Evolutionary conservation across 1,140 invertebrate species (phyloP).

Genomic region (Lepeophtheirus salmonis): DNA sequence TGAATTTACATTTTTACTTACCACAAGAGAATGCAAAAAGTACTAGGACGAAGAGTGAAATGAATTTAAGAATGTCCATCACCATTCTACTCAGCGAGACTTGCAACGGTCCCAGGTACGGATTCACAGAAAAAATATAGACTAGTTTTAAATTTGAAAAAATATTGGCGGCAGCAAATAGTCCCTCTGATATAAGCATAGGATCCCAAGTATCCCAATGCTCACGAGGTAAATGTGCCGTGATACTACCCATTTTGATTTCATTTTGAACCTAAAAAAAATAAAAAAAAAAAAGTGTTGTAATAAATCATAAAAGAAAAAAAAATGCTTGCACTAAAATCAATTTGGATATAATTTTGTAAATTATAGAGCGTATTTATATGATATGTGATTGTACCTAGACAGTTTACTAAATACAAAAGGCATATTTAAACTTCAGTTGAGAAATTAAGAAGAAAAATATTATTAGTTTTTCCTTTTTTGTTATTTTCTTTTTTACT

Average conservation of each 20-base stretch:
- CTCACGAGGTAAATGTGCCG: conserved; percentile 29
- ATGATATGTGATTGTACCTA: too few relatives aligned
- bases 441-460: too few relatives aligned
- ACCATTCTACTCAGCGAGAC: conserved; percentile 93
- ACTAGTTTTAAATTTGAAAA: conserved; percentile 77
- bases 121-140: conserved; percentile 97
- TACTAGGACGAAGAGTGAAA: conserved; percentile 80
- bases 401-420: too few relatives aligned
- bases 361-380: too few relatives aligned
- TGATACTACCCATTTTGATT: conserved; percentile 24
- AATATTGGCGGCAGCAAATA: conserved; percentile 43
- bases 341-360: too few relatives aligned
- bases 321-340: too few relatives aligned
- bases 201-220: conserved; percentile 43
- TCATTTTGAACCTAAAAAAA: conserved; percentile 30
- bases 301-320: too few relatives aligned
- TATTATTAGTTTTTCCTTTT: too few relatives aligned
- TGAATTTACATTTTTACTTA: conserved; percentile 35
- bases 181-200: conserved; percentile 42
- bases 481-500: too few relatives aligned
- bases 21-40: conserved; percentile 96
- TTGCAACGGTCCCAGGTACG: conserved; percentile 88
- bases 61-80: conserved; percentile 93
- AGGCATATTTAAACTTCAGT: too few relatives aligned
- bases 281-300: too few relatives aligned